Conservation (phyloP, 2,113 vertebrate species). For the Nerophis ophidion region DNA sequence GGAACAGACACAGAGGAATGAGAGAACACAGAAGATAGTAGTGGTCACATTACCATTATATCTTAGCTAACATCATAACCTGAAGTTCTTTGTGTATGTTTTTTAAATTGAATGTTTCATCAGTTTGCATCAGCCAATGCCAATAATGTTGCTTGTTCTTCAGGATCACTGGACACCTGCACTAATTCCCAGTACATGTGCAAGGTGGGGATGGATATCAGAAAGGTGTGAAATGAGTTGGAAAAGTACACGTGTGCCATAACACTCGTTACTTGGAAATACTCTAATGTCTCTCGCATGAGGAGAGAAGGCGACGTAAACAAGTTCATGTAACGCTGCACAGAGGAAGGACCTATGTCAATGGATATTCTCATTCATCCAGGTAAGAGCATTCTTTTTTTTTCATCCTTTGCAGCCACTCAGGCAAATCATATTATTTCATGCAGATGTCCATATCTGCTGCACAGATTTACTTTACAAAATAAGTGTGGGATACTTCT, state of each 20-base stretch:
- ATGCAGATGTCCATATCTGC: no score
- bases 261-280: constrained; percentile 6
- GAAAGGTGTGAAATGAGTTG: constrained; percentile 38
- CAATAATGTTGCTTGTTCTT: constrained; percentile 14
- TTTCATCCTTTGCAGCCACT: no score
- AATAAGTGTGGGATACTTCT: no score
- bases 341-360: constrained; percentile 21
- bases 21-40: not conserved
- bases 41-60: no score
- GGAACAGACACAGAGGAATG: no score
- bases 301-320: constrained; percentile 1
- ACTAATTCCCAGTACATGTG: constrained; percentile 22
- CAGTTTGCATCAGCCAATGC: not conserved
- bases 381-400: no score
- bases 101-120: not conserved
- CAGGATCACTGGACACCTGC: constrained; percentile 15
- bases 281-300: not conserved
- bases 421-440: no score
- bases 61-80: not conserved
- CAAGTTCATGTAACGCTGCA: constrained; percentile 23
- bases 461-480: no score
- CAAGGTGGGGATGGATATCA: constrained; percentile 22
- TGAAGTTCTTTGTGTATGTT: not conserved
- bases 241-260: constrained; percentile 11
- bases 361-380: not conserved